Evolutionary conservation across 2,888 invertebrate genomes (phyloP), one percentile per base, ranked within the genome.

Genomic region (Thumatha senex): DNA sequence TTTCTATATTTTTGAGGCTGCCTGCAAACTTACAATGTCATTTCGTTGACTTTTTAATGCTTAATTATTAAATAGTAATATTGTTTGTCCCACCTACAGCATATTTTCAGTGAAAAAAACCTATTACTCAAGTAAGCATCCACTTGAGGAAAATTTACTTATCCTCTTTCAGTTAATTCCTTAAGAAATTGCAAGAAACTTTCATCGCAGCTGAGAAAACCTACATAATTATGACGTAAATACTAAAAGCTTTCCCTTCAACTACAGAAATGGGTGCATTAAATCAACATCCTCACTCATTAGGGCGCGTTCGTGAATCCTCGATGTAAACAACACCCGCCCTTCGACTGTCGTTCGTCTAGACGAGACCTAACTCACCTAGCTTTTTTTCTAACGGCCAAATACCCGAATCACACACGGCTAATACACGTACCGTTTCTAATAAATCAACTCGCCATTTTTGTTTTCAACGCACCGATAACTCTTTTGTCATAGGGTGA

Each of bases 381-480:
- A 68, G 54, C 63, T 53, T 67, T 67, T 39, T 72, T 70, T 66
- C 57, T 53, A 61, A 54, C 47, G 58, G 53, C 62, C 53, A 68
- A 73, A 61, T 68, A 69, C 71, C 63, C 67, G 67, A 78, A 83
- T 80, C 78, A 78, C 70, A 74, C 74, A 60, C 72, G 70, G 77
- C 85, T 86, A 87, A 86, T 85, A 78, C 82, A 72, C 73, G 70
- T 45, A 61, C 58, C 71, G 74, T 75, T 78, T 59, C 69, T 72
- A 67, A 85, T 91, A 91, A 90, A 91, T 91, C 89, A 89, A 77
- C 70, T 80, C 79, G 88, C 86, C 91, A 91, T 91, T 91, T 91
- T 90, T 91, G 91, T 91, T 91, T 89, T 91, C 91, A 90, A 89
- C 91, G 91, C 89, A 90, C 89, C 90, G 89, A 90, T 91, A 91